Evolutionary conservation across 2,888 invertebrate genomes (phyloP).

Genomic region (Athalia circularis): DNA sequence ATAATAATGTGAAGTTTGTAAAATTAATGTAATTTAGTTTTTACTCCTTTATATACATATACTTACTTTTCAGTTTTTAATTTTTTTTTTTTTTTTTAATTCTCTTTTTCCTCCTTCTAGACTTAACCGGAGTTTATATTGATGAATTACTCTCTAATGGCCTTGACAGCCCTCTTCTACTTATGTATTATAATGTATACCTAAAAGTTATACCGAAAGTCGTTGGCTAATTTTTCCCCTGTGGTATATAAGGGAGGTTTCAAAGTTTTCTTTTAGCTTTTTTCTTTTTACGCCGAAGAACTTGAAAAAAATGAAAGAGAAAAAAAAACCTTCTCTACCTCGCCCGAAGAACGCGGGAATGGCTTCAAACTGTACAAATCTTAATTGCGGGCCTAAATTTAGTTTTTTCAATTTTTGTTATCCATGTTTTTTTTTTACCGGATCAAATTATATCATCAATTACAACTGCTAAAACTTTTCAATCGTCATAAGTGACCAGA

Average conservation of each 20-base stretch:
- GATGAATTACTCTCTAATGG: conserved; percentile 37
- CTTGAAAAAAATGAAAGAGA: not conserved
- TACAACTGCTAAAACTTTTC: no score
- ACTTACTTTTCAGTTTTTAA: not conserved
- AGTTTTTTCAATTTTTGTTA: no score
- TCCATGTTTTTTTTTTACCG: no score
- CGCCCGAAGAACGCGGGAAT: no score
- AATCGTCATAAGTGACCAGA: no score
- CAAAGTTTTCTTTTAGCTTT: conserved; percentile 5
- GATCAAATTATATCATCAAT: no score
- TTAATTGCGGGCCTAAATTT: no score
- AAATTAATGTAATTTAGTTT: no score
- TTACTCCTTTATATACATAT: no score
- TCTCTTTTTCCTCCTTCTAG: not conserved
- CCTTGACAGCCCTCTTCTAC: conserved; percentile 24
- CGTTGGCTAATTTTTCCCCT: not conserved
- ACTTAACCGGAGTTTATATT: not conserved
- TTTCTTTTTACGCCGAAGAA: conserved; percentile 1
- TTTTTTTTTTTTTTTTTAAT: not conserved
- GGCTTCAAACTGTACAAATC: no score
- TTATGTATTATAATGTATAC: not conserved
- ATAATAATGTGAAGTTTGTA: no score
- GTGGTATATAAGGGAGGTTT: conserved; percentile 17
- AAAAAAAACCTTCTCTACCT: not conserved
- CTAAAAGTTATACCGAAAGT: not conserved